A percentile compares a stretch with the other conserved stretches of the same genome.
phyloP scores from a whole-genome alignment of 2,888 invertebrate species.

The Eupithecia subfuscata region DNA sequence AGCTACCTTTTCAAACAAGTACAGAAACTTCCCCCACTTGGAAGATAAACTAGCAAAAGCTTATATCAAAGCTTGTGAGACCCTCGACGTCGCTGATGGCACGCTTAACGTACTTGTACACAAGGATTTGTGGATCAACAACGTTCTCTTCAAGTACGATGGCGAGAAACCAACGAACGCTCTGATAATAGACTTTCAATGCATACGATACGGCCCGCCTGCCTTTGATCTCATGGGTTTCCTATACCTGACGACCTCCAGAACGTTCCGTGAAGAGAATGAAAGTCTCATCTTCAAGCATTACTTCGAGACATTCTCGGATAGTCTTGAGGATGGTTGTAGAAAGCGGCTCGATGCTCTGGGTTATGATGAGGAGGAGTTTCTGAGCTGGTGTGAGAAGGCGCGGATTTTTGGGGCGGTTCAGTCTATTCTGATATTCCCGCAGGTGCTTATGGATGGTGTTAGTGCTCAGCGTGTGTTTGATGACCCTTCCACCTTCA shows the following conservation, averaged over 20 bases:
- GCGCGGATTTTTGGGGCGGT: conserved; percentile 56
- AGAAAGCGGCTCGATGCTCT: conserved; percentile 52
- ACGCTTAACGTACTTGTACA: conserved; percentile 69
- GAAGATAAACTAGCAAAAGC: conserved; percentile 52
- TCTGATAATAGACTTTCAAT: conserved; percentile 70
- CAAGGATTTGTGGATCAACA: conserved; percentile 74
- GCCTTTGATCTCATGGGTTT: conserved; percentile 68
- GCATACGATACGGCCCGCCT: conserved; percentile 68
- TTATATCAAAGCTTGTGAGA: conserved; percentile 60
- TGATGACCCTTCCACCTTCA: conserved; percentile 57
- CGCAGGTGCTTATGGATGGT: conserved; percentile 56
- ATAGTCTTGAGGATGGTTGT: conserved; percentile 51
- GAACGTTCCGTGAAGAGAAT: conserved; percentile 57
- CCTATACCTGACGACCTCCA: conserved; percentile 63
- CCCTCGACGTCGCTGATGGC: conserved; percentile 52
- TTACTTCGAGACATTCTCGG: conserved; percentile 60
- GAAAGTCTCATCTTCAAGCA: conserved; percentile 56
- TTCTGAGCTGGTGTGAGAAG: conserved; percentile 53
- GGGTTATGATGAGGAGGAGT: conserved; percentile 52
- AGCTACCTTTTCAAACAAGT: conserved; percentile 58
- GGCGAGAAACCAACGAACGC: conserved; percentile 57
- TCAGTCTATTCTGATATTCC: conserved; percentile 48
- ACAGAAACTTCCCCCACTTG: conserved; percentile 47
- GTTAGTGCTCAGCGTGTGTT: conserved; percentile 50
- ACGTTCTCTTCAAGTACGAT: conserved; percentile 69